These are phyloP conservation scores for Aphelinus atriplicis DNA, from an alignment of 1,140 invertebrate species.

Conservation along the genomic window DNA sequence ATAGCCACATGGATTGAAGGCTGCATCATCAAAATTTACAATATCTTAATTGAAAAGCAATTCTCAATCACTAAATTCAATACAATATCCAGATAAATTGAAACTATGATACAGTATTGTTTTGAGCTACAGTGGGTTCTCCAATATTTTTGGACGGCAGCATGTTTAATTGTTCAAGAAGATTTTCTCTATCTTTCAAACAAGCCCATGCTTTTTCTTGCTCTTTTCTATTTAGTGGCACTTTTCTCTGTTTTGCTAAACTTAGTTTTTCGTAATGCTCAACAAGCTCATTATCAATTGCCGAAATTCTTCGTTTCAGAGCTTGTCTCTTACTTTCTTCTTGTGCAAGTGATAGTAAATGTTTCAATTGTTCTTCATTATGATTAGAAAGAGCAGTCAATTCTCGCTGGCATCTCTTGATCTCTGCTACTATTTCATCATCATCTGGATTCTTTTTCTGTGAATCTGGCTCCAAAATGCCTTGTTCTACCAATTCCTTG, in stretches of 20 bases:
- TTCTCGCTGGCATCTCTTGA: slow-evolving; percentile 86
- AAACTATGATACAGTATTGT: slow-evolving; percentile 20
- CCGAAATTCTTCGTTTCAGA: slow-evolving; percentile 74
- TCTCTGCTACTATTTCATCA: slow-evolving; percentile 87
- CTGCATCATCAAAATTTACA: slow-evolving; percentile 22
- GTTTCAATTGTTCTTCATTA: slow-evolving; percentile 75
- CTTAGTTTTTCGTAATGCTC: slow-evolving; percentile 84
- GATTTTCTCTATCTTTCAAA: slow-evolving; percentile 70
- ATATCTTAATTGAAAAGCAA: not conserved
- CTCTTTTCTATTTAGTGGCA: slow-evolving; percentile 82
- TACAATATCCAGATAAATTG: not conserved
- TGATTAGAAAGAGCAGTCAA: slow-evolving; percentile 76
- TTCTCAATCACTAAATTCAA: slow-evolving; percentile 5
- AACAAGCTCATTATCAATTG: slow-evolving; percentile 78
- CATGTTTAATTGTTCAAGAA: slow-evolving; percentile 68
- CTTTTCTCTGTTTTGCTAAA: slow-evolving; percentile 80
- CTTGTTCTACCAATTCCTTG: slow-evolving; percentile 88
- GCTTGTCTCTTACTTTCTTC: slow-evolving; percentile 76
- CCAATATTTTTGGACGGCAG: slow-evolving; percentile 60
- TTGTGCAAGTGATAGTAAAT: slow-evolving; percentile 69
- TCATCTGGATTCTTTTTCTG: slow-evolving; percentile 72
- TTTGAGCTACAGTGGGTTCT: slow-evolving; percentile 44
- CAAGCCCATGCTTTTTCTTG: slow-evolving; percentile 80
- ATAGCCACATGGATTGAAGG: not conserved
- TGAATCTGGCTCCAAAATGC: slow-evolving; percentile 78